Evolutionary conservation across 2,113 vertebrate genomes (phyloP), one percentile per base, ranked within the genome.

Genomic region (Cyprinodon tularosa): DNA sequence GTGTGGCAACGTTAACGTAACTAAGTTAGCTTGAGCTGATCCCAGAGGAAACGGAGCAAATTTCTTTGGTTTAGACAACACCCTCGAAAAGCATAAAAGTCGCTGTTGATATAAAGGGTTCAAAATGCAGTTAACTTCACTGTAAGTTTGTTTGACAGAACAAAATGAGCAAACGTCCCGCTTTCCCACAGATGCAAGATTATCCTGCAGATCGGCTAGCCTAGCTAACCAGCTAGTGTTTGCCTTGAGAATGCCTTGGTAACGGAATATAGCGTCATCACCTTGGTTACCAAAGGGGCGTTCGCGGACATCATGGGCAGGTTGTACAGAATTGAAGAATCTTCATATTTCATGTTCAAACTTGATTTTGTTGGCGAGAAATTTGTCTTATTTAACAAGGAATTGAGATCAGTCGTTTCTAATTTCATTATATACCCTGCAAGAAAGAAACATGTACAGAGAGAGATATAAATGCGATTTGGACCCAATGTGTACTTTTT

Each of bases 221-320:
- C 63, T 81, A 87, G 89, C 89, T 76, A 5, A 29, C 45, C 29
- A 53, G 88, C 86, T 84, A 82, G 68, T 84, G 86, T 90, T 90
- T 90, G 86, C 82, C 71, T 69, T 59, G 68, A 81, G 77, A 90
- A 77, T 84, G 76, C 80, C 86, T 82, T 89, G 88, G 90, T 70
- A 88, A 93, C 90, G 67, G 81, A 78, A 78, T 71, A 74, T 5
- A 91, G 92, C 92, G 92, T 93, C 90, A 91, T 91, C 22, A 62
- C 90, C 89, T 89, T 92, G 92, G 92, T 92, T 89, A 93, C 92
- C 9, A 29, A 15, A 12, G 90, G 48, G 77, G 87, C 84, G 78
- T 92, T 92, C 88, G 91, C 3, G 0, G 71, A 20, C 79, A 3
- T 53, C 50, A 60, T 74, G 86, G 75, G 77, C 42, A 86, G 57